Base-by-base conservation (phyloP, 1,140 invertebrate species). In the Caenorhabditis brenneri region DNA sequence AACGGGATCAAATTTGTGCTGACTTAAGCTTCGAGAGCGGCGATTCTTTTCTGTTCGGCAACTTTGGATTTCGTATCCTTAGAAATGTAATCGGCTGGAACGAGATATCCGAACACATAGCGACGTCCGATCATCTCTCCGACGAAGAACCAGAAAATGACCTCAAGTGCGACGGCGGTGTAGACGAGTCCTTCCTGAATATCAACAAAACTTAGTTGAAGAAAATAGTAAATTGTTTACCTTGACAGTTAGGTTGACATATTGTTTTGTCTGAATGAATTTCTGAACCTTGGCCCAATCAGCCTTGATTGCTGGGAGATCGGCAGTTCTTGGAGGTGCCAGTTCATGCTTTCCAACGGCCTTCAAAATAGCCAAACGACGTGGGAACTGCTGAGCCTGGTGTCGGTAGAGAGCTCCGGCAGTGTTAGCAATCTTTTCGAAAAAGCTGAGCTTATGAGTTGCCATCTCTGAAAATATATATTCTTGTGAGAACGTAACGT, bases 311-410 rank as follows among this genome's bases (percentile, higher is more conserved):
- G 95, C 94, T 78, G 95, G 94, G 87, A 97, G 94, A 88, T 98
- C 96, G 80, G 92, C 93, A 0, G 94, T 92, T 80, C 94, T 94
- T 46, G 97, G 97, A 80, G 97, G 97, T 31, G 93, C 93, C 79
- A 99, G 91, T 93, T 99, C 97, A 15, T 97, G 95, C 92, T 94
- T 95, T 33, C 95, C 96, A 91, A 97, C 98, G 89, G 94, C 95
- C 90, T 94, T 89, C 88, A 97, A 94, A 51, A 94, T 94, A 53
- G 93, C 91, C 58, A 97, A 92, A 42, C 88, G 86, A 22, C 89
- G 89, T 22, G 88, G 88, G 46, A 88, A 88, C 65, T 91, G 85
- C 27, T 46, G 58, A 27, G 80, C 82, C 49, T 89, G 88, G 39
- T 89, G 88, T 22, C 88, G 87, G 78, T 89, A 89, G 29, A 89